These are phyloP conservation scores for Anguilla marmorata DNA, from an alignment of 2,797 vertebrate genomes.

Conservation along the genomic window DNA sequence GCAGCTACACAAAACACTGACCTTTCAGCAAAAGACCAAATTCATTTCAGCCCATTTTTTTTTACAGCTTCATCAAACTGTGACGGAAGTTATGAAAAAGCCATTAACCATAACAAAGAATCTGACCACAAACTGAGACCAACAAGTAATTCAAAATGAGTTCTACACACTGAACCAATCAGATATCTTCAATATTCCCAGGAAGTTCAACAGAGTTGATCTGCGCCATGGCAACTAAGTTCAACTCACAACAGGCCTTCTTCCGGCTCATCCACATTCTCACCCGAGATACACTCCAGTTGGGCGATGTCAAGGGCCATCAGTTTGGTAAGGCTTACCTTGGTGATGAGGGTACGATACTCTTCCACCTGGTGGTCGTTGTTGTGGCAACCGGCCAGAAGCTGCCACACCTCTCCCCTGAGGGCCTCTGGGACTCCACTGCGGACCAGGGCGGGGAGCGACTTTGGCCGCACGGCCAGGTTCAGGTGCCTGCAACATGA, in stretches of 20 bases:
- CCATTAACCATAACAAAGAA: not conserved
- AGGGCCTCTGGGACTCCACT: slow-evolving; percentile 96
- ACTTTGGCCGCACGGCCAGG: slow-evolving; percentile 88
- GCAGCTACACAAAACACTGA: slow-evolving; percentile 1
- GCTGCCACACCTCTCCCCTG: slow-evolving; percentile 96
- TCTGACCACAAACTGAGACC: not conserved
- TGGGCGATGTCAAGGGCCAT: slow-evolving; percentile 82
- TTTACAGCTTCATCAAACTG: not conserved
- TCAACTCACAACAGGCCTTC: not conserved
- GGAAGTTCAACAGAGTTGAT: not conserved
- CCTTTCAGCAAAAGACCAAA: not conserved
- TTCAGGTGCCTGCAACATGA: slow-evolving; percentile 85
- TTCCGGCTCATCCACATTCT: not conserved
- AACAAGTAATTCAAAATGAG: not conserved
- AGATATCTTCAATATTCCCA: not conserved
- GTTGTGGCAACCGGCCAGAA: slow-evolving; percentile 95
- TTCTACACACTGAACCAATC: not conserved
- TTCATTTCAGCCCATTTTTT: not conserved
- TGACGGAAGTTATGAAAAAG: not conserved
- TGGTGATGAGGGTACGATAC: slow-evolving; percentile 96
- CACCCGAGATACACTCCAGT: not conserved
- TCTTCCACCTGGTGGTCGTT: slow-evolving; percentile 97
- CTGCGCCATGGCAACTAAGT: not conserved
- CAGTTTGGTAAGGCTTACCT: slow-evolving; percentile 83
- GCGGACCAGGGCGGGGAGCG: slow-evolving; percentile 86